Percentiles rank a stretch among this genome's conserved stretches.
phyloP scores from a whole-genome alignment of 2,113 vertebrate species.

The Ivindomyrus marchei region DNA sequence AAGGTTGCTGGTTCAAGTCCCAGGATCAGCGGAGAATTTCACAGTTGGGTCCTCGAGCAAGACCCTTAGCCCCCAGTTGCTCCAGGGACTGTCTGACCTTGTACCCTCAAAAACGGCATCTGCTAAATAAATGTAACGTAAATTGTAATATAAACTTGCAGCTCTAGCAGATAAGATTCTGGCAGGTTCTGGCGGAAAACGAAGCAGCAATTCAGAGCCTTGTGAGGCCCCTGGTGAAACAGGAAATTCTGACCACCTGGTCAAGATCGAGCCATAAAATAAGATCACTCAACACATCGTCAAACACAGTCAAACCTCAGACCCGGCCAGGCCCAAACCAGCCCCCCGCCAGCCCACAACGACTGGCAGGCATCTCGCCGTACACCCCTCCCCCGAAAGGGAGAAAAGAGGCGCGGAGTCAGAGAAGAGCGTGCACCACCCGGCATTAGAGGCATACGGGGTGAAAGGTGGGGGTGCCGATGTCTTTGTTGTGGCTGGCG shows the following conservation, averaged over 20 bases:
- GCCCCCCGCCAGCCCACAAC: not conserved
- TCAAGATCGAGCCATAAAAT: not conserved
- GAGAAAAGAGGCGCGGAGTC: not conserved
- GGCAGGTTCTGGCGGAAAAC: not conserved
- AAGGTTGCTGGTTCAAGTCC: not conserved
- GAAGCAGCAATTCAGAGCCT: not conserved
- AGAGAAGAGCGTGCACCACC: not conserved
- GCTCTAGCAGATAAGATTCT: not conserved
- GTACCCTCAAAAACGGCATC: not conserved
- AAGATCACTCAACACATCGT: not conserved
- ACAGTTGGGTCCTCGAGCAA: not conserved
- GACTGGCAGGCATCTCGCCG: not conserved
- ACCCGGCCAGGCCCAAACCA: not conserved
- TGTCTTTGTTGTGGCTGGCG: not conserved
- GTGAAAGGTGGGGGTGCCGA: not conserved
- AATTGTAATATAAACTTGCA: not conserved
- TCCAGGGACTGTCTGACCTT: not conserved
- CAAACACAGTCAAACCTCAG: not conserved
- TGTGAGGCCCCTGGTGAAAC: not conserved
- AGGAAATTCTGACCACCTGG: not conserved
- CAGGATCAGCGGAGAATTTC: not conserved
- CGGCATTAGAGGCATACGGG: not conserved
- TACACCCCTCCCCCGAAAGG: not conserved
- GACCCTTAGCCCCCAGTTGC: not conserved
- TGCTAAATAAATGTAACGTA: not conserved